Conservation (phyloP, 2,797 vertebrate species). For the Sebastes umbrosus region DNA sequence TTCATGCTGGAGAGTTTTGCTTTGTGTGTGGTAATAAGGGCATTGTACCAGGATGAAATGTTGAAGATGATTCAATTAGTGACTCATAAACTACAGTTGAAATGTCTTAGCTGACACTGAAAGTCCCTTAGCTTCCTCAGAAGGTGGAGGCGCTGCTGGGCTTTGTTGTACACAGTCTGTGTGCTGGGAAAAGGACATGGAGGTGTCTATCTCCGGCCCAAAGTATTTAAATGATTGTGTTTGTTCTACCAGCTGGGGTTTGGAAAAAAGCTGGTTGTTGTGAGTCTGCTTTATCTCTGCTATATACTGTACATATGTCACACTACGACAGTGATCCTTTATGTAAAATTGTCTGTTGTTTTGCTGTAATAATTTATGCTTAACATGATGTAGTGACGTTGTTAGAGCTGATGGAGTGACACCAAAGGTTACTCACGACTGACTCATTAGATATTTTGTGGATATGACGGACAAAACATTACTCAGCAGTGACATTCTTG, state of each 20-base stretch:
- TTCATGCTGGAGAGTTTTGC: not conserved
- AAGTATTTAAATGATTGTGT: too few species aligned
- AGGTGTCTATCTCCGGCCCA: too few species aligned
- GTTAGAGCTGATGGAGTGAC: not conserved
- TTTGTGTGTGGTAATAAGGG: not conserved
- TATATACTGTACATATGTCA: not conserved
- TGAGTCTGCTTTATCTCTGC: too few species aligned
- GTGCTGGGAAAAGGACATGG: too few species aligned
- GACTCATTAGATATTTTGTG: slow-evolving; percentile 38
- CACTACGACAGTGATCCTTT: not conserved
- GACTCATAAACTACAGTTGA: not conserved
- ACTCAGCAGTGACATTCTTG: slow-evolving; percentile 20
- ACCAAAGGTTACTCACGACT: not conserved
- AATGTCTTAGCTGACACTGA: not conserved
- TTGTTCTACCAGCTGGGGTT: too few species aligned
- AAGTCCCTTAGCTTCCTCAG: too few species aligned
- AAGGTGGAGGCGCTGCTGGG: too few species aligned
- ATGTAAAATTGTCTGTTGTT: not conserved
- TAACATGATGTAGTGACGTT: not conserved
- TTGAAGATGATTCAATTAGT: not conserved
- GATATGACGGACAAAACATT: slow-evolving; percentile 4
- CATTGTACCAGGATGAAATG: not conserved
- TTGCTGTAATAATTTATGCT: not conserved
- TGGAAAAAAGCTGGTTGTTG: too few species aligned
- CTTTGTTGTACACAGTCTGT: too few species aligned